Evolutionary conservation across 1,140 invertebrate species (phyloP).

Genomic region (Drosophila novamexicana): DNA sequence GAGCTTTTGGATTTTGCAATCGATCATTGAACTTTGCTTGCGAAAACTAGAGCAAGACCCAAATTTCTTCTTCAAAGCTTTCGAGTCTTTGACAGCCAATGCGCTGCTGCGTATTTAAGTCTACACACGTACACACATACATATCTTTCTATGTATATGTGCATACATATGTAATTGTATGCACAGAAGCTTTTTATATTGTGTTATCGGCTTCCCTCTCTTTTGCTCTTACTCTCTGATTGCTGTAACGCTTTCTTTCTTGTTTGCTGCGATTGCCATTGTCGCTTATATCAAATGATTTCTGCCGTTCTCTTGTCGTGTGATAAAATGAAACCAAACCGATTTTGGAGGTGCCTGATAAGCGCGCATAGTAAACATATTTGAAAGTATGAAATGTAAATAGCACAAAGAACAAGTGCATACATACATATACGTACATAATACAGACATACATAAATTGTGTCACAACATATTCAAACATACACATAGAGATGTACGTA

Average conservation of each 20-base stretch:
- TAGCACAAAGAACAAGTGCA: not conserved
- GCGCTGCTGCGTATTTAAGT: constrained; percentile 1
- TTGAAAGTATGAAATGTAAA: too few relatives aligned
- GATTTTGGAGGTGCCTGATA: constrained; percentile 36
- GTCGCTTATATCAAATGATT: constrained; percentile 68
- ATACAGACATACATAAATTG: constrained; percentile 19
- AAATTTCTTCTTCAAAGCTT: constrained; percentile 79
- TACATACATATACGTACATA: not conserved
- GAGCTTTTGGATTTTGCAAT: constrained; percentile 72
- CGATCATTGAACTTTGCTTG: constrained; percentile 83
- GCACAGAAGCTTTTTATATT: constrained; percentile 19
- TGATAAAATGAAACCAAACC: constrained; percentile 37
- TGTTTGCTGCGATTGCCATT: constrained; percentile 49
- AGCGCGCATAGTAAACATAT: constrained; percentile 20
- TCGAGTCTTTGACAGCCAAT: constrained; percentile 42
- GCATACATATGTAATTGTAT: not conserved
- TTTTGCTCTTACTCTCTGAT: constrained; percentile 51
- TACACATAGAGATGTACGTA: constrained; percentile 4
- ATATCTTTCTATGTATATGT: not conserved
- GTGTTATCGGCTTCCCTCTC: constrained; percentile 70
- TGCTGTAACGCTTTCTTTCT: constrained; percentile 60
- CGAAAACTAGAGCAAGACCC: constrained; percentile 83
- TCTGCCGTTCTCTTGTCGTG: constrained; percentile 44
- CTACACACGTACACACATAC: not conserved
- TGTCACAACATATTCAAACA: not conserved